Evolutionary conservation across 2,888 invertebrate species (phyloP).

Genomic region (Tenthredo livida): DNA sequence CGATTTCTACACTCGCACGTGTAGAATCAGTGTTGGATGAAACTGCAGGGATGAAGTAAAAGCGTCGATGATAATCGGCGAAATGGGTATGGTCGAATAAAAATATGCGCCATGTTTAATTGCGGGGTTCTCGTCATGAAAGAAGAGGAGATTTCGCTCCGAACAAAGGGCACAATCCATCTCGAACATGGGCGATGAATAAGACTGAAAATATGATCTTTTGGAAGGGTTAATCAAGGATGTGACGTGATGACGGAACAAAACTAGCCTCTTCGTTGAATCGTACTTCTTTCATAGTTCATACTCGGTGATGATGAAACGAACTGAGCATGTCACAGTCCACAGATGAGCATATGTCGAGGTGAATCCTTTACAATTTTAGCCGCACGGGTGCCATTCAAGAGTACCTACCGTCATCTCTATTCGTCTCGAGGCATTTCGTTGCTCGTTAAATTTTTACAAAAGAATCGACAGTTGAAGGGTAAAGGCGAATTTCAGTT

Average conservation of each 20-base stretch:
- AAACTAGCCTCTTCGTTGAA: not conserved
- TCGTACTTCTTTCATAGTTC: slow-evolving; percentile 19
- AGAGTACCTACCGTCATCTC: not conserved
- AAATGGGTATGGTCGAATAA: not conserved
- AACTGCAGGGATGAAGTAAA: not conserved
- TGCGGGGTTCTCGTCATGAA: not conserved
- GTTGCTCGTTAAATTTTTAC: slow-evolving; percentile 36
- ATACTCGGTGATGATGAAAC: slow-evolving; percentile 13
- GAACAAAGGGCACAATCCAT: not conserved
- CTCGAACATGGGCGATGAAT: not conserved
- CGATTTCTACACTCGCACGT: slow-evolving; percentile 56
- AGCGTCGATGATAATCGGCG: not conserved
- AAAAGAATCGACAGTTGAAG: slow-evolving; percentile 36
- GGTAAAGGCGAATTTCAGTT: not conserved
- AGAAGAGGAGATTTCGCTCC: not conserved
- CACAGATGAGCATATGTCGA: slow-evolving; percentile 6
- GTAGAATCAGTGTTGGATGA: not conserved
- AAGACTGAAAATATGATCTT: not conserved
- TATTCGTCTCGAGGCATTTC: slow-evolving; percentile 13
- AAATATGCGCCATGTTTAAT: not conserved
- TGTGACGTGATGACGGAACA: slow-evolving; percentile 30
- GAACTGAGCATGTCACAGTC: not conserved
- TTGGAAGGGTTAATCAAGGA: slow-evolving; percentile 36
- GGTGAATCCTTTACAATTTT: slow-evolving; percentile 31
- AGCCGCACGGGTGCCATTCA: slow-evolving; percentile 36